Base-by-base conservation (phyloP, 2,888 invertebrate genomes). In the Eilema caniola region DNA sequence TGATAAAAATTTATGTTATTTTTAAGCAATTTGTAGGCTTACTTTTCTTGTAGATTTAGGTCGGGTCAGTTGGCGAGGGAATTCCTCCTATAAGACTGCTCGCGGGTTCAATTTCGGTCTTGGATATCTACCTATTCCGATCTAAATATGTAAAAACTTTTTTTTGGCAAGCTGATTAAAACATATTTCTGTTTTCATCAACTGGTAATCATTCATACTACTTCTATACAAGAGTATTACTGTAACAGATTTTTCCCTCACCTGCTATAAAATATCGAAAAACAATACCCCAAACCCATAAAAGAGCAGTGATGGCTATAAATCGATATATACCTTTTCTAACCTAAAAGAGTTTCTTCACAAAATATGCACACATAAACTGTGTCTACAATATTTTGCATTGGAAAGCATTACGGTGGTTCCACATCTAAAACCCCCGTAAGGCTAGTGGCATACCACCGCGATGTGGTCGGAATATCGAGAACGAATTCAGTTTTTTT, bases 311-410 rank as follows among this genome's bases (percentile, higher is more conserved):
- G 60, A 33, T 53, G n/a, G 8, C 53, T 61, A 68, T 71, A 71
- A 65, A 67, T 66, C 61, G 56, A 61, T 60, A 61, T 60, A 60
- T 64, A 61, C 37, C 37, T 57, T 24, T 62, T 68, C 37, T 57
- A 57, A 57, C 25, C 41, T 37, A 56, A 71, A 65, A 61, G 24
- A 23, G 11, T 60, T 71, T 61, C 67, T 67, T 67, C 61, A 67
- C 64, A 68, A 56, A 68, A 65, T 57, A 71, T 71, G 68, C 64
- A 64, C 57, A 64, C 68, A 61, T 68, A 68, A 71, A 71, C 64
- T 71, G 67, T 62, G 65, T 71, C 65, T 68, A 80, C 80, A 77
- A 78, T 76, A 82, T 82, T 82, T 82, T 82, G 81, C 80, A 82
- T 81, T 82, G 82, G 72, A 74, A 80, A 73, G 76, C 78, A 81